phyloP scores from a whole-genome alignment of 2,797 vertebrate genomes.

The Spatula clypeata region DNA sequence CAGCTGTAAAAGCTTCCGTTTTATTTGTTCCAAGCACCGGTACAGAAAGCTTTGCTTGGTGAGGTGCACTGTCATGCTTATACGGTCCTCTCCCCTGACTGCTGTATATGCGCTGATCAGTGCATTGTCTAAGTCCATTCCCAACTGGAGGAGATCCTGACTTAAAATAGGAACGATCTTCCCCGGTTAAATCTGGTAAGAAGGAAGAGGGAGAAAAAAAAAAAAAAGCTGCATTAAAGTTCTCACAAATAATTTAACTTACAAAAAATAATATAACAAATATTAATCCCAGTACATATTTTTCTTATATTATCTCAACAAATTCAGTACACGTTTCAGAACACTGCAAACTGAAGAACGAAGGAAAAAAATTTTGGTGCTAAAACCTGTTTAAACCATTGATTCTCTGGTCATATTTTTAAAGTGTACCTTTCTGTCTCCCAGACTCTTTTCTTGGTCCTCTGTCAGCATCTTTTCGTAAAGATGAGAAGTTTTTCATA shows the following conservation, averaged over 20 bases:
- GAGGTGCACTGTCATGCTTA: conserved; percentile 80
- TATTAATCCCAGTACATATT: background rate
- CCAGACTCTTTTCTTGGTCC: conserved; percentile 83
- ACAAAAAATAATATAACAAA: background rate
- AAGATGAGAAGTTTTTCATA: conserved; percentile 83
- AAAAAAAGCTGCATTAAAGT: background rate
- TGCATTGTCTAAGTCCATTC: conserved; percentile 86
- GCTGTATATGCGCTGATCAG: conserved; percentile 85
- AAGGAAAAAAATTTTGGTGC: background rate
- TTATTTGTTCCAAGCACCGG: conserved; percentile 37
- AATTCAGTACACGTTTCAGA: background rate
- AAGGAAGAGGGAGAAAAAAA: background rate
- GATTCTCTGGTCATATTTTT: background rate
- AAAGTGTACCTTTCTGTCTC: conserved; percentile 80
- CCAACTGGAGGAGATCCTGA: conserved; percentile 77
- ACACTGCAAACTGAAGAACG: background rate
- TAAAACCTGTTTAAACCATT: background rate
- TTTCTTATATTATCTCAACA: background rate
- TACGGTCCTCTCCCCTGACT: conserved; percentile 92
- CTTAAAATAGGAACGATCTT: conserved; percentile 64
- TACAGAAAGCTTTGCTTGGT: conserved; percentile 73
- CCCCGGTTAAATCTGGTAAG: conserved; percentile 71
- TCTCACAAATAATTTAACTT: background rate
- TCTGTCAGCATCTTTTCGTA: conserved; percentile 88
- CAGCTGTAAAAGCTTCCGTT: conserved; percentile 62